These are phyloP conservation scores for Gadopsis bispinosus DNA, from an alignment of 2,797 vertebrate genomes.

Conservation along the genomic window DNA sequence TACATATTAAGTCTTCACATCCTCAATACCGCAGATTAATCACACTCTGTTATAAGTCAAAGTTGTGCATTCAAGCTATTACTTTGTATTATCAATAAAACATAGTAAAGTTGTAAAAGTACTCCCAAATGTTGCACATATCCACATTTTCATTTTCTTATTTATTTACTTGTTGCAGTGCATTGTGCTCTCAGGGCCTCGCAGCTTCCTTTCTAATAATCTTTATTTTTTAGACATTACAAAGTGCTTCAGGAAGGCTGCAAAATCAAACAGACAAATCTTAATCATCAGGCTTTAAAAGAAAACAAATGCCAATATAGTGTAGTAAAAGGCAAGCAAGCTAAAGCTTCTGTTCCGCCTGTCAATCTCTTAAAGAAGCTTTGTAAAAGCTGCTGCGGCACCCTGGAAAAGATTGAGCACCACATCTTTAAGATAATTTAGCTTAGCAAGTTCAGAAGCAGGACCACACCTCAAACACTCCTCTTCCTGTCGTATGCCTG, in stretches of 20 bases:
- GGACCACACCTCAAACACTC: conserved; percentile 14
- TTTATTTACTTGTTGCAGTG: neutral
- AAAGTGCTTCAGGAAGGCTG: too few species aligned
- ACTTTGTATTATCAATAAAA: neutral
- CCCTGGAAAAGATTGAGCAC: neutral
- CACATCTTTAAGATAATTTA: neutral
- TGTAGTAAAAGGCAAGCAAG: too few species aligned
- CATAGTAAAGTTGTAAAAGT: neutral
- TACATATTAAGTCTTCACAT: neutral
- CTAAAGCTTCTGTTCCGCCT: neutral
- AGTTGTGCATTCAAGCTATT: neutral
- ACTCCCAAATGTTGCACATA: neutral
- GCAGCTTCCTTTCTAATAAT: neutral
- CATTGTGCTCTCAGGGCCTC: neutral
- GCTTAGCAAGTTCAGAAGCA: neutral
- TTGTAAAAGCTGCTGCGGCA: neutral
- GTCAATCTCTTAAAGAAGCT: neutral
- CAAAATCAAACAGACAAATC: too few species aligned
- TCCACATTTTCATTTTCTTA: neutral
- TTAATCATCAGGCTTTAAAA: too few species aligned
- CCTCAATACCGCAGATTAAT: neutral
- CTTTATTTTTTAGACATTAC: too few species aligned
- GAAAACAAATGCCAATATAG: too few species aligned
- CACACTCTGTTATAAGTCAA: neutral
- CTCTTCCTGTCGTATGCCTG: neutral